These are phyloP conservation scores for Ctenodactylus gundi DNA, from an alignment of 2,113 vertebrate genomes.

Conservation along the genomic window DNA sequence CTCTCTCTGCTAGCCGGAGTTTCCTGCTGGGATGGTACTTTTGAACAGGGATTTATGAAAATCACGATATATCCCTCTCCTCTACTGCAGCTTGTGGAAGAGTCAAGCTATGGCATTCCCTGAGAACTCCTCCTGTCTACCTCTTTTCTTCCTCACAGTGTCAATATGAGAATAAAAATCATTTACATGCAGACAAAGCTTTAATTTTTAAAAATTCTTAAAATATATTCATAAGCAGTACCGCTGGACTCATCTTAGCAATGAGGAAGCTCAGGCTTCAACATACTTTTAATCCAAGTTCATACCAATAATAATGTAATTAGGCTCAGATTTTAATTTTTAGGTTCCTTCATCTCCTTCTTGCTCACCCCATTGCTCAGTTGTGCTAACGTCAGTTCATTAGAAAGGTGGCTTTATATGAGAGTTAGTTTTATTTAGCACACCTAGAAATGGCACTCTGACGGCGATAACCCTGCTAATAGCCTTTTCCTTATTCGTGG, in stretches of 20 bases:
- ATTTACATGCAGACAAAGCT: neutral
- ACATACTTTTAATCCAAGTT: neutral
- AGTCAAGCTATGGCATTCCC: neutral
- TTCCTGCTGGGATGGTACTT: neutral
- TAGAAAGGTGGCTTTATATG: neutral
- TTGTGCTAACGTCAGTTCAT: neutral
- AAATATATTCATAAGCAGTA: neutral
- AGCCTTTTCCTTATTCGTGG: conserved; percentile 22
- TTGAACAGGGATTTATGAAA: neutral
- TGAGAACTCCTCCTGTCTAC: neutral
- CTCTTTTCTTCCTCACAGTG: neutral
- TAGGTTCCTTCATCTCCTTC: neutral
- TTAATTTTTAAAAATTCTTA: neutral
- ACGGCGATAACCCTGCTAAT: conserved; percentile 17
- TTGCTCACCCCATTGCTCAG: neutral
- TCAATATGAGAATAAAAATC: neutral
- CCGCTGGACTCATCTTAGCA: neutral
- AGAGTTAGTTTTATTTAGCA: conserved; percentile 51
- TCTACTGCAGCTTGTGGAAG: neutral
- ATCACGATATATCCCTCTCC: too few species aligned
- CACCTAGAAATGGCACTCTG: conserved; percentile 37
- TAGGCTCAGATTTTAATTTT: neutral
- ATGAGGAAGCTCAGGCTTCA: neutral
- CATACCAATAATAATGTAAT: neutral
- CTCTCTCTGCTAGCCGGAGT: neutral